Evolutionary conservation across 2,797 vertebrate species (phyloP).

Genomic region (Malurus leucopterus): DNA sequence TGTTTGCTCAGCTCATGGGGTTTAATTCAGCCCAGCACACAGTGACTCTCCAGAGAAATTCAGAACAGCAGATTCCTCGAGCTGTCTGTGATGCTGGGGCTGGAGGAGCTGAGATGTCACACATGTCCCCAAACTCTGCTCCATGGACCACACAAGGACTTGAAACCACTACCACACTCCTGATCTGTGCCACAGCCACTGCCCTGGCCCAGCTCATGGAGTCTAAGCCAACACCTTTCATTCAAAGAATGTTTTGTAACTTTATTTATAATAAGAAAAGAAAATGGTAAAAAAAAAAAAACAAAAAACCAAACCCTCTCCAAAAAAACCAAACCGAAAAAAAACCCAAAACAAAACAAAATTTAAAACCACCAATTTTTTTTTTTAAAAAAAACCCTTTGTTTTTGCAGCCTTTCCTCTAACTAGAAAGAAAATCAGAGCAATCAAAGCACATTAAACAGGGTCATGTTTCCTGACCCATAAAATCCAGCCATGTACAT

Average conservation of each 20-base stretch:
- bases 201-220: neutral
- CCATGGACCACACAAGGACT: neutral
- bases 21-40: slow-evolving; percentile 19
- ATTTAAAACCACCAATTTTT: neutral
- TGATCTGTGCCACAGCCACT: neutral
- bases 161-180: neutral
- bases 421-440: neutral
- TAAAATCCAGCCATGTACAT: neutral
- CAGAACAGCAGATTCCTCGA: neutral
- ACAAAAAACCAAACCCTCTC: neutral
- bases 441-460: neutral
- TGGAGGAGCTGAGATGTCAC: neutral
- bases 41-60: neutral
- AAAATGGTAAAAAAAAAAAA: neutral
- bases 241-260: neutral
- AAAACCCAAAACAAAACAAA: neutral
- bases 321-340: neutral
- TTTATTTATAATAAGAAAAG: neutral
- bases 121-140: neutral
- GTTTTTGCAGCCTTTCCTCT: neutral
- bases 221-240: neutral
- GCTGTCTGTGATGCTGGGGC: neutral
- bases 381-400: neutral
- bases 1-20: slow-evolving; percentile 24
- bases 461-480: neutral